Conservation (phyloP, 2,113 vertebrate species). For the Laticauda laticaudata region DNA sequence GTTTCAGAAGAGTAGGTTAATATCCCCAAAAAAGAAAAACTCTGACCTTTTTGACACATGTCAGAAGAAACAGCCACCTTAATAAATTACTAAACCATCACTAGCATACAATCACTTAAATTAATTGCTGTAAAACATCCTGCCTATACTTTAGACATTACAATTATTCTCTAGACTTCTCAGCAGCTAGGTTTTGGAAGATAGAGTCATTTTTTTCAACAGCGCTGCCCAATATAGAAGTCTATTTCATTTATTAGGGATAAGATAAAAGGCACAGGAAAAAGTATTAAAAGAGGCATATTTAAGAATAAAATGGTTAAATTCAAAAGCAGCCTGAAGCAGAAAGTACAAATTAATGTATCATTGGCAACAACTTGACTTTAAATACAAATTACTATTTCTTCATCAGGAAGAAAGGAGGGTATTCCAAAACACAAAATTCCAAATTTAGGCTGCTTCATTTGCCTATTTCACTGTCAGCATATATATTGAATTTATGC, state of each 20-base stretch:
- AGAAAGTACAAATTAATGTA: not conserved
- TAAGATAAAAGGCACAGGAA: not conserved
- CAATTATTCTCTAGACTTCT: slow-evolving; percentile 44
- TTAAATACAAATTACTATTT: not conserved
- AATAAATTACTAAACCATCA: slow-evolving; percentile 72
- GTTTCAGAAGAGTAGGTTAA: slow-evolving; percentile 77
- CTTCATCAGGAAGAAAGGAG: not conserved
- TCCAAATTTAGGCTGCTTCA: not conserved
- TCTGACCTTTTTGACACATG: slow-evolving; percentile 78
- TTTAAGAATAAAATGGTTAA: not conserved
- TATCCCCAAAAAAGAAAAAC: slow-evolving; percentile 77
- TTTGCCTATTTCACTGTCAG: not conserved
- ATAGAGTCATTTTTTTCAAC: slow-evolving; percentile 29
- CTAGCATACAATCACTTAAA: slow-evolving; percentile 67
- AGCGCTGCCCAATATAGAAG: slow-evolving; percentile 49
- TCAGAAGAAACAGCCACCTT: slow-evolving; percentile 71
- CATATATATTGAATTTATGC: not conserved
- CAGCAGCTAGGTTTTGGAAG: not conserved
- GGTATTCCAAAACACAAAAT: not conserved
- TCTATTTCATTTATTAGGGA: slow-evolving; percentile 47
- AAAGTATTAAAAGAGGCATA: not conserved
- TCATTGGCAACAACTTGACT: not conserved
- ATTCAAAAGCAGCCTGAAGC: not conserved
- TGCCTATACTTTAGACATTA: slow-evolving; percentile 50
- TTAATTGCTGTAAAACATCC: slow-evolving; percentile 72